Percentiles rank a stretch among this genome's conserved stretches.
Conservation (phyloP, 2,113 vertebrate genomes). For the Triplophysa tibetana region DNA sequence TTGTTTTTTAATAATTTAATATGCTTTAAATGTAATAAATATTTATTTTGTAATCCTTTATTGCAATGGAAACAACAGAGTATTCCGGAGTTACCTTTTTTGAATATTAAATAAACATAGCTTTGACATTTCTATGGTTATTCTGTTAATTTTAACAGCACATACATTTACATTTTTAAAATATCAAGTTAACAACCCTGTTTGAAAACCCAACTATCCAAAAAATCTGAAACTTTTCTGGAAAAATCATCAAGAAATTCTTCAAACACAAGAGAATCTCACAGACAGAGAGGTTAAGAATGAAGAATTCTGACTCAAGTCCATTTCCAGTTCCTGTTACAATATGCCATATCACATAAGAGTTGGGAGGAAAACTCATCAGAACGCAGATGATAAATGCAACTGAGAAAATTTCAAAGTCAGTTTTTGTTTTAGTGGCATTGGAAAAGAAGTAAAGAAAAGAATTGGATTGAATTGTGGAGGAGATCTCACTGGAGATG, state of each 20-base stretch:
- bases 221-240: not conserved
- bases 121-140: too few relatives aligned
- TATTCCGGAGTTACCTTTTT: too few relatives aligned
- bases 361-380: not conserved
- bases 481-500: not conserved
- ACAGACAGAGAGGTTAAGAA: constrained; percentile 22
- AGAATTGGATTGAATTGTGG: not conserved
- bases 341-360: constrained; percentile 49
- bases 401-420: not conserved
- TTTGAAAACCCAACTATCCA: accelerated
- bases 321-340: constrained; percentile 15
- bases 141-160: too few relatives aligned
- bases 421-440: not conserved
- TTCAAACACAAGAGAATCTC: constrained; percentile 7
- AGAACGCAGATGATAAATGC: not conserved
- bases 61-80: too few relatives aligned
- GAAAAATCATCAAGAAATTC: not conserved
- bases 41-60: too few relatives aligned
- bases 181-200: too few relatives aligned
- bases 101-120: too few relatives aligned
- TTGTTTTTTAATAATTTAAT: too few relatives aligned
- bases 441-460: not conserved
- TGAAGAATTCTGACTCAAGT: constrained; percentile 25
- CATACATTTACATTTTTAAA: too few relatives aligned
- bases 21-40: too few relatives aligned